Percentiles rank a stretch among this genome's conserved stretches.
Evolutionary conservation across 2,113 vertebrate genomes (phyloP).

Genomic region (Menura novaehollandiae): DNA sequence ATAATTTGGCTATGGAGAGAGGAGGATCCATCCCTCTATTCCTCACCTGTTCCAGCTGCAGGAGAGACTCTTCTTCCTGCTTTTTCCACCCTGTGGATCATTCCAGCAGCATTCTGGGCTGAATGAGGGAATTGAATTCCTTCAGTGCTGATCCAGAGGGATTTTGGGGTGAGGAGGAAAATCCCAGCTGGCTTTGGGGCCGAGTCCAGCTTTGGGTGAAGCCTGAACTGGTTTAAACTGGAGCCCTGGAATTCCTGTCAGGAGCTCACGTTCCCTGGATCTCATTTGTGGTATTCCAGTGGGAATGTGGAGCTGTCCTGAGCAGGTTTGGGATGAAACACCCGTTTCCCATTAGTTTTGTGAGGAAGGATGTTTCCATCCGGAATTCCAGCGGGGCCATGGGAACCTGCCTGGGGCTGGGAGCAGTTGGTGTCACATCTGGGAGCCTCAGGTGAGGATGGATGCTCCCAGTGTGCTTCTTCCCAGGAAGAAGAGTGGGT

Average conservation of each 20-base stretch:
- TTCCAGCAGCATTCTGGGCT: background rate
- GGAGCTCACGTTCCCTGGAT: fast-evolving
- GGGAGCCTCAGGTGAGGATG: background rate
- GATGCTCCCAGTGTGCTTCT: fast-evolving
- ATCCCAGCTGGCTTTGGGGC: background rate
- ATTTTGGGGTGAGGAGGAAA: background rate
- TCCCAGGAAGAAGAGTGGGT: background rate
- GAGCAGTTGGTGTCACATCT: fast-evolving
- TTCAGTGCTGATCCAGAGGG: background rate
- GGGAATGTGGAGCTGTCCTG: background rate
- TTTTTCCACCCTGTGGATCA: fast-evolving
- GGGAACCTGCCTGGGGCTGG: background rate
- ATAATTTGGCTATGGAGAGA: fast-evolving
- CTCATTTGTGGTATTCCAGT: background rate
- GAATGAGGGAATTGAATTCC: fast-evolving
- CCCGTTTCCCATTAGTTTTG: fast-evolving
- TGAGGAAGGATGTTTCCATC: background rate
- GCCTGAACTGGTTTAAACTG: background rate
- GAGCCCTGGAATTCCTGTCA: background rate
- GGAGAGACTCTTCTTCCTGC: background rate
- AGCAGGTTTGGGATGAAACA: background rate
- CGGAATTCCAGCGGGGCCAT: fast-evolving
- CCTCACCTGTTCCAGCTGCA: background rate
- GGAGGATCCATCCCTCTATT: background rate
- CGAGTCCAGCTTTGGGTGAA: background rate